phyloP scores from a whole-genome alignment of 2,113 vertebrate genomes.

The Balaeniceps rex region DNA sequence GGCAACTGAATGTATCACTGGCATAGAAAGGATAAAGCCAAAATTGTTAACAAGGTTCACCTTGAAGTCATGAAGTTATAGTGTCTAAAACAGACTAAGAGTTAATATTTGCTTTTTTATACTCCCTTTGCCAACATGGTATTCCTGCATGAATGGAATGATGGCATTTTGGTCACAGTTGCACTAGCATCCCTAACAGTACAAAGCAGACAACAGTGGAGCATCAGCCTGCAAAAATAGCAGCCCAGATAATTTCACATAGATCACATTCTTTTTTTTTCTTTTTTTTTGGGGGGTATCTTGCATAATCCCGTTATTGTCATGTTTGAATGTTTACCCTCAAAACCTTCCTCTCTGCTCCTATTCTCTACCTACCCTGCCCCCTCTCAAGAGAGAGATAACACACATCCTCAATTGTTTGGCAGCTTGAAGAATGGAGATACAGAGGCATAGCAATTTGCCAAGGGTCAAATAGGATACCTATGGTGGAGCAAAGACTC shows the following conservation, averaged over 20 bases:
- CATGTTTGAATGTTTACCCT: not conserved
- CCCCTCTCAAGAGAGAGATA: not conserved
- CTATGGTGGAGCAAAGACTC: not conserved
- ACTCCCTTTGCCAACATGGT: not conserved
- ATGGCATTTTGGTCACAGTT: not conserved
- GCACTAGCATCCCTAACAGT: not conserved
- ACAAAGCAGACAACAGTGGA: not conserved
- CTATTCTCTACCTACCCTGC: not conserved
- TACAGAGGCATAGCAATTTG: not conserved
- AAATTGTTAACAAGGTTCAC: not conserved
- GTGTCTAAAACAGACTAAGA: not conserved
- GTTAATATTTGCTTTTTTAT: not conserved
- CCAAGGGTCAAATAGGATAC: slow-evolving; percentile 2
- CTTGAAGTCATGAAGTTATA: not conserved
- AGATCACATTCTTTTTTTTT: not conserved
- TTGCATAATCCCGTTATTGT: not conserved
- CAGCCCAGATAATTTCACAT: not conserved
- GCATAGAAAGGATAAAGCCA: not conserved
- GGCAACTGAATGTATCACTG: not conserved
- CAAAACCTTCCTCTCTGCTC: not conserved
- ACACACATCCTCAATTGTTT: not conserved
- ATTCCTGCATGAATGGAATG: not conserved
- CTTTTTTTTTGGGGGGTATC: fast-evolving
- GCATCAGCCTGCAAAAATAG: not conserved
- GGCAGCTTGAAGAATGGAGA: not conserved